Evolutionary conservation across 1,140 invertebrate genomes (phyloP).

Genomic region (Ceratina japonica): DNA sequence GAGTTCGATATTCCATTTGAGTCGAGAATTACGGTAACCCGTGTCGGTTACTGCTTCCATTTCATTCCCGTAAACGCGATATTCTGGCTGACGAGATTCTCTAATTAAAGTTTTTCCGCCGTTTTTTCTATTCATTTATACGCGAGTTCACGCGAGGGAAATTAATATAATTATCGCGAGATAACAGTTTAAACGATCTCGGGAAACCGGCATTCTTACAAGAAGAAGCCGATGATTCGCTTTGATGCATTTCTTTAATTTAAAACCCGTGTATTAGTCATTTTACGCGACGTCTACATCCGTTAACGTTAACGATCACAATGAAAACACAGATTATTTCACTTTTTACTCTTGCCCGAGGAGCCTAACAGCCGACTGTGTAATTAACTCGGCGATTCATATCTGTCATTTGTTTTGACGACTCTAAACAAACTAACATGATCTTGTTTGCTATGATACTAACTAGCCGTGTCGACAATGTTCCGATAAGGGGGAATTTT

Average conservation of each 20-base stretch:
- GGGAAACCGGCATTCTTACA: not conserved
- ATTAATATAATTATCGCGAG: conserved; percentile 33
- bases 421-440: not conserved
- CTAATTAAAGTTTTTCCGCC: conserved; percentile 21
- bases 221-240: not conserved
- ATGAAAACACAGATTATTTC: not conserved
- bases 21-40: conserved; percentile 21
- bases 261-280: too few species aligned
- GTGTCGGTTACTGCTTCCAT: conserved; percentile 9
- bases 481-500: not conserved
- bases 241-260: too few species aligned
- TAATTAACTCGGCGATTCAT: not conserved
- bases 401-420: not conserved
- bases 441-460: too few species aligned
- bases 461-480: not conserved
- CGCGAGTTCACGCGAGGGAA: conserved; percentile 12
- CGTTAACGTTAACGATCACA: too few species aligned
- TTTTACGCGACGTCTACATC: too few species aligned
- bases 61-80: conserved; percentile 7
- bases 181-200: not conserved
- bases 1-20: conserved; percentile 4
- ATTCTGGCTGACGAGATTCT: not conserved
- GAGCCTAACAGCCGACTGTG: not conserved
- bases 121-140: conserved; percentile 36
- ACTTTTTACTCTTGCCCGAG: not conserved